Base-by-base conservation (phyloP, 1,140 invertebrate genomes). In the Tribolium madens region DNA sequence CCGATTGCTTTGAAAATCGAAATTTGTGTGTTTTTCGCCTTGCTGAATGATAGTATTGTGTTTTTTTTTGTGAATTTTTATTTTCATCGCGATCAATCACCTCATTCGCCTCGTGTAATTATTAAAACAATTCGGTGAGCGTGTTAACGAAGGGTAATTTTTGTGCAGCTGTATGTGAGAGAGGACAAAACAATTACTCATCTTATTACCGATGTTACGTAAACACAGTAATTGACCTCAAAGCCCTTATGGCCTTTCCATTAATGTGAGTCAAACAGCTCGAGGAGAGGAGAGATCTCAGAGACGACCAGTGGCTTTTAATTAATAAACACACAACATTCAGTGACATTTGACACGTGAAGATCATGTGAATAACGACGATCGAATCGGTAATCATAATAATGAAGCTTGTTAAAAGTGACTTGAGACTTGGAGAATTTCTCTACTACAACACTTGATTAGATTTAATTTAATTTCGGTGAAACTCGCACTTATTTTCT, bases 151-250 rank as follows among this genome's bases (percentile, higher is more conserved):
- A 68, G 73, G 77, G 69, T 74, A 78, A 78, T 78, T 78, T 78
- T 72, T 78, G 77, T 74, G 74, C 77, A 78, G 77, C 77, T 78
- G 77, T 75, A 31, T 31, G n/a, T 42, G 36, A 10, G 36, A 42
- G 73, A 75, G 76, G 76, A 75, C 75, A 75, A 77, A 79, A 73
- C 72, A 76, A 79, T 80, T 80, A 78, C 78, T 75, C 78, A 76
- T 77, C 46, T 72, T 36, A 74, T 47, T 76, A 78, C 81, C 79
- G 78, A 76, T 81, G 78, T 82, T 82, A 82, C 81, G 80, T 79
- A 81, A 82, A 82, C 81, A 81, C 74, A 78, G 75, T 70, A 81
- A 80, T 82, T 82, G 79, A 82, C 78, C 76, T 77, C 36, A 3
- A 57, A 74, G 68, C 78, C 78, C 78, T 71, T 77, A 76, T 81